Percentiles rank a stretch among this genome's conserved stretches.
These are phyloP conservation scores for Cheirogaleus medius DNA, from an alignment of 2,113 vertebrate genomes.

Conservation along the genomic window DNA sequence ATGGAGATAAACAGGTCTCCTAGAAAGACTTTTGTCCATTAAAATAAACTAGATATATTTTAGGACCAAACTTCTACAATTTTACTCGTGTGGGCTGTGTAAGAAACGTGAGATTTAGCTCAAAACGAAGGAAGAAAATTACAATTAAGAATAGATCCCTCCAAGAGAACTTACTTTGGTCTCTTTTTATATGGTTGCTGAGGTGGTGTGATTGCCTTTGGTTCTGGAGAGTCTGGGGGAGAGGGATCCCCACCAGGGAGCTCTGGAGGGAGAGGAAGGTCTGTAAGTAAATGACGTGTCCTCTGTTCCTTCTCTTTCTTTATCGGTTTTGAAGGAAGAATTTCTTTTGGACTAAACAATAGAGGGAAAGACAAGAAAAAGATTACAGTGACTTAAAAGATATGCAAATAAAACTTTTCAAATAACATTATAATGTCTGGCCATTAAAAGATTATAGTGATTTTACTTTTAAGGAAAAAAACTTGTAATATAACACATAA, in stretches of 20 bases:
- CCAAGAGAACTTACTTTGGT: slow-evolving; percentile 94
- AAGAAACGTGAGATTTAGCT: background rate
- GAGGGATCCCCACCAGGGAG: slow-evolving; percentile 92
- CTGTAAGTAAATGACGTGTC: slow-evolving; percentile 92
- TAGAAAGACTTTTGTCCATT: background rate
- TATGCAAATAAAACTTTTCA: slow-evolving; percentile 30
- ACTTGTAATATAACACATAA: background rate
- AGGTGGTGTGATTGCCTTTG: slow-evolving; percentile 90
- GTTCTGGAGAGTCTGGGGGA: slow-evolving; percentile 93
- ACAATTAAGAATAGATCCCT: background rate
- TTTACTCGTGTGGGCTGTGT: background rate
- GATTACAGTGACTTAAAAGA: slow-evolving; percentile 68
- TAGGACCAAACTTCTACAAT: background rate
- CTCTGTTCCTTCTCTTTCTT: slow-evolving; percentile 95
- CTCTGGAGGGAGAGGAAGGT: slow-evolving; percentile 96
- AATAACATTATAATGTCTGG: slow-evolving; percentile 8
- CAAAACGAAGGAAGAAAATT: background rate
- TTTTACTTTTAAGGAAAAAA: slow-evolving; percentile 30
- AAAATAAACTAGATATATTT: slow-evolving; percentile 15
- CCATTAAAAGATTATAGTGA: background rate
- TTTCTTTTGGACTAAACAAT: slow-evolving; percentile 93
- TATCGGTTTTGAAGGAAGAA: slow-evolving; percentile 88
- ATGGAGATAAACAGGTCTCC: background rate
- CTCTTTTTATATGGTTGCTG: slow-evolving; percentile 94
- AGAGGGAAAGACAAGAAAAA: slow-evolving; percentile 55